phyloP scores from a whole-genome alignment of 2,797 vertebrate genomes.

The Scarus forsteni region DNA sequence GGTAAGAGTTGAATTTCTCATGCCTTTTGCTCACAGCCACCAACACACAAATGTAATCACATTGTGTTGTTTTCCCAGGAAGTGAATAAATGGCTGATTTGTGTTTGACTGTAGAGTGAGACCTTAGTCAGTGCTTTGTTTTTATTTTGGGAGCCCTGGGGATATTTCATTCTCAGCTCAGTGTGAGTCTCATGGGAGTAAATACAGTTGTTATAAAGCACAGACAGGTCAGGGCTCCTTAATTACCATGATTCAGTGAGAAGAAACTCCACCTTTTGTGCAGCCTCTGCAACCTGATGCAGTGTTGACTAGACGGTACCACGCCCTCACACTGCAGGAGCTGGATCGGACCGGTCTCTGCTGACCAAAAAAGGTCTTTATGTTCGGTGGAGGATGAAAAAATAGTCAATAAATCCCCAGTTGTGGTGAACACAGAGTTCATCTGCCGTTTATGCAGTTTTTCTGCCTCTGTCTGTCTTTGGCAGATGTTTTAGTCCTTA shows the following conservation, averaged over 20 bases:
- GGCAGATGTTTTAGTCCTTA: neutral
- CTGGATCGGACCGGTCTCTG: neutral
- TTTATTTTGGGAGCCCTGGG: slow-evolving; percentile 43
- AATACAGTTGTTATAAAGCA: slow-evolving; percentile 49
- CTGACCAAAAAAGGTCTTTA: slow-evolving; percentile 1
- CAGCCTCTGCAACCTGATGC: slow-evolving; percentile 56
- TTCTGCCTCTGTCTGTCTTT: neutral
- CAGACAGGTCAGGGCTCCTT: slow-evolving; percentile 38
- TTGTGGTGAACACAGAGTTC: too few relatives aligned
- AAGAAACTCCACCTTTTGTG: slow-evolving; percentile 45
- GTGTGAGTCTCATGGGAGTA: slow-evolving; percentile 47
- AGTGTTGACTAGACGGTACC: slow-evolving; percentile 19
- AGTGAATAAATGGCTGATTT: slow-evolving; percentile 55
- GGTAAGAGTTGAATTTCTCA: slow-evolving; percentile 15
- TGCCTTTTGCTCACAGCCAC: slow-evolving; percentile 6
- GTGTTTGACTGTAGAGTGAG: slow-evolving; percentile 40
- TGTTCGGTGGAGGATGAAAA: slow-evolving; percentile 3
- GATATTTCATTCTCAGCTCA: slow-evolving; percentile 44
- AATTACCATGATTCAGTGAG: slow-evolving; percentile 63
- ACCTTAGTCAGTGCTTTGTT: slow-evolving; percentile 49
- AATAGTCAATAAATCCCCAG: neutral
- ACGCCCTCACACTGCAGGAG: slow-evolving; percentile 33
- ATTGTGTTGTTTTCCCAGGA: slow-evolving; percentile 47
- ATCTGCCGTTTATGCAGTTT: neutral
- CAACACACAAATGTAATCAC: slow-evolving; percentile 20